Evolutionary conservation across 2,797 vertebrate genomes (phyloP), one percentile per base, ranked within the genome.

Genomic region (Graptemys geographica): DNA sequence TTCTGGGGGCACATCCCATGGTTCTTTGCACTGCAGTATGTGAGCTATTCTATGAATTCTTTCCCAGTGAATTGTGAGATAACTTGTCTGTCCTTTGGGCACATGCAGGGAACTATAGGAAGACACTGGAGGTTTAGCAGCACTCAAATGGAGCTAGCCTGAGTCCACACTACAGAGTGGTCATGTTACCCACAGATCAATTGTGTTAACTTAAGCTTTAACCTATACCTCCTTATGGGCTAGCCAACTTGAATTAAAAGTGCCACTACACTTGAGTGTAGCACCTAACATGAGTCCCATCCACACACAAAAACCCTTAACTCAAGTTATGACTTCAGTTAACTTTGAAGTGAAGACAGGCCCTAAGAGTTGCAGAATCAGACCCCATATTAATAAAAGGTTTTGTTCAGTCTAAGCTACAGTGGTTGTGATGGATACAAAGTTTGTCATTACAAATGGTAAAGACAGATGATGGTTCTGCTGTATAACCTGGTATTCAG

Each of bases 61-160:
- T 90, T 90, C 83, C 89, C 2, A 11, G 87, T 37, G 44, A 85
- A 31, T 59, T 85, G 52, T 90, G 86, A 53, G 93, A 96, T 85
- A 90, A 90, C 28, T 69, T 84, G 83, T 87, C 51, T 83, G 94
- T 94, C 90, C 86, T 88, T 19, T 53, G 52, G 88, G 2, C 3
- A 0, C 47, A 8, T 53, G 79, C 76, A 81, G 81, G 85, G 87
- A 78, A 51, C 62, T 93, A 83, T 81, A 93, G 27, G 33, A 86
- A 91, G 31, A 83, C 44, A 88, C 84, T 83, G 88, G 92, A 37
- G 88, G 88, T 83, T 85, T 37, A 85, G 85, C 25, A 85, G 87
- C 88, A 88, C 53, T 81, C 5, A 21, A 83, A 28, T 74, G 83
- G 52, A 1, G 1, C 59, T 82, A 65, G 81, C 37, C 82, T 56